A percentile compares a stretch with the other conserved stretches of the same genome.
These are phyloP conservation scores for Aricia artaxerxes DNA, from an alignment of 2,888 invertebrate genomes.

Conservation along the genomic window DNA sequence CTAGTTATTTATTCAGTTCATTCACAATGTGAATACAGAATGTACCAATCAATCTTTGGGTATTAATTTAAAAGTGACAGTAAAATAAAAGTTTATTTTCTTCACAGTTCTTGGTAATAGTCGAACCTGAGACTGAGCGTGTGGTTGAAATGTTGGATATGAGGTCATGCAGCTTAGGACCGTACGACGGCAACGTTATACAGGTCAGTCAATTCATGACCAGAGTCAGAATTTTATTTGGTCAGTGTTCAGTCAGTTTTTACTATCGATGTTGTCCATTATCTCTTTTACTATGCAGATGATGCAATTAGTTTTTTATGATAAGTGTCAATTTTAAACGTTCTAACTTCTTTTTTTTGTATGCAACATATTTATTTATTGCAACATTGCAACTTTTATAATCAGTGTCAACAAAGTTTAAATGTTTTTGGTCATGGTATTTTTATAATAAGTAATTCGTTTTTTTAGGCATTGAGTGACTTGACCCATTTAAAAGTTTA, in stretches of 20 bases:
- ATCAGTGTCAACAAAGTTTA: background rate
- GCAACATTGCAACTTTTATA: background rate
- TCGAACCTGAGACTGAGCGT: constrained; percentile 59
- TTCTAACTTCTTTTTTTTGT: background rate
- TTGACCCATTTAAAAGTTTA: background rate
- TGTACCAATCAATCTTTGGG: background rate
- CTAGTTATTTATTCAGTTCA: no score
- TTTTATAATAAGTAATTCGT: background rate
- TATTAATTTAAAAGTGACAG: background rate
- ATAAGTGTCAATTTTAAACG: background rate
- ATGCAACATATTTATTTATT: background rate
- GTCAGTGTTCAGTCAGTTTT: background rate
- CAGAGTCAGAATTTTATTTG: background rate
- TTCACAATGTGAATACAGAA: no score
- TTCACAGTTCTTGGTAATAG: constrained; percentile 61
- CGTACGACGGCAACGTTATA: constrained; percentile 54
- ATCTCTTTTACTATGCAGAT: background rate
- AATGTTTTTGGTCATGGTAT: background rate
- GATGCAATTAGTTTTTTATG: background rate
- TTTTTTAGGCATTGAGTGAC: background rate
- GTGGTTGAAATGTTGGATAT: constrained; percentile 68
- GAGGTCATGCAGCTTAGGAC: constrained; percentile 53
- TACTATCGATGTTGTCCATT: background rate
- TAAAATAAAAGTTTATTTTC: background rate
- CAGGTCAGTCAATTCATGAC: constrained; percentile 49